Base-by-base conservation (phyloP, 2,113 vertebrate genomes). In the Maccullochella peelii region DNA sequence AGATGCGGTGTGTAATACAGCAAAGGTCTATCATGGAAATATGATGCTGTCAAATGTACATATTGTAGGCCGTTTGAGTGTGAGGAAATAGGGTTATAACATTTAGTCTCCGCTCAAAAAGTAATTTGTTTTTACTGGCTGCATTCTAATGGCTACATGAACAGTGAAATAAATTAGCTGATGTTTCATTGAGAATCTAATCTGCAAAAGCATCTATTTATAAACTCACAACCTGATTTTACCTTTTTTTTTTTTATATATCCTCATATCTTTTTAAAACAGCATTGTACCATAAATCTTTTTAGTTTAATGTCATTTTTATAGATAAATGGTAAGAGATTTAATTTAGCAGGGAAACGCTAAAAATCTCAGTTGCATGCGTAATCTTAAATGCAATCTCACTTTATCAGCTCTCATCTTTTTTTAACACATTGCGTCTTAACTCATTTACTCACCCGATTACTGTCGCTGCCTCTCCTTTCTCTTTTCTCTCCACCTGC, bases 321-420 rank as follows among this genome's bases (percentile, higher is more conserved):
- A 12, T n/a, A 38, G 33, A 74, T 66, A 47, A 36, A 71, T 57
- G 10, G 27, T 5, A 36, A 44, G 40, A 55, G 58, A 73, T 74
- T 6, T 18, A 42, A 69, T 82, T 79, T 79, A 20, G 55, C 8
- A 44, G 27, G 1, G 14, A 21, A 70, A 78, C 15, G 0, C 33
- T 62, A 62, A 58, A 72, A 72, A 50, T 59, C n/a, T 71, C 20
- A 33, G 6, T 68, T 70, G 62, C 52, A 42, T 66, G 10, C 8
- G 42, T 72, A 78, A 77, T 82, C 76, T 57, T 30, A 63, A 73
- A 72, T 42, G 23, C 40, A 50, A 70, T 89, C 80, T 74, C 21
- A 18, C 69, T 83, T 66, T 50, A 65, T 69, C n/a, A 8, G 23
- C 58, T 66, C 14, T 67, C 7, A 38, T 18, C 4, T 27, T 50